These are phyloP conservation scores for Anguilla japonica DNA, from an alignment of 2,113 vertebrate genomes.

Conservation along the genomic window DNA sequence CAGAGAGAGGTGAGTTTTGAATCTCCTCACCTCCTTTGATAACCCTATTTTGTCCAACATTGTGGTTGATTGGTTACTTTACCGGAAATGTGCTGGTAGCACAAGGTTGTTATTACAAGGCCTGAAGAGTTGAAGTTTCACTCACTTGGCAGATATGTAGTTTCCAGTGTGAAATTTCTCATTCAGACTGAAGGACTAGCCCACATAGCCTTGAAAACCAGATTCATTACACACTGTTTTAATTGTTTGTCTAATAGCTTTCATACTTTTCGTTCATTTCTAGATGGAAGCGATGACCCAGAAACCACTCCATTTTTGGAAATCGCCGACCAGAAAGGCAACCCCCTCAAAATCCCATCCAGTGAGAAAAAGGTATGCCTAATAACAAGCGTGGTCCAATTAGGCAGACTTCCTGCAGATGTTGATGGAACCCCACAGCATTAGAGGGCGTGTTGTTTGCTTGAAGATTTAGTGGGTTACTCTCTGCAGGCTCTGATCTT, in stretches of 20 bases:
- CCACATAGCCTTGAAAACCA: neutral
- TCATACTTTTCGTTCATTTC: conserved; percentile 13
- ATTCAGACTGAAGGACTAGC: neutral
- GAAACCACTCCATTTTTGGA: conserved; percentile 81
- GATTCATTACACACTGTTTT: neutral
- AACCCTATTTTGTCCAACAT: neutral
- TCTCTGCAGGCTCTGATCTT: conserved; percentile 83
- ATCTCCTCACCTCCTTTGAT: neutral
- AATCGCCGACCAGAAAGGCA: conserved; percentile 93
- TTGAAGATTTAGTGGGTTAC: conserved; percentile 19
- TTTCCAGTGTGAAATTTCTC: neutral
- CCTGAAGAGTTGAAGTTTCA: neutral
- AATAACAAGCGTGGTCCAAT: neutral
- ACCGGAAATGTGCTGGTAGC: too few relatives aligned
- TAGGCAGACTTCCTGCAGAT: neutral
- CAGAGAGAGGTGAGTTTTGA: conserved; percentile 76
- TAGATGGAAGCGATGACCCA: conserved; percentile 82
- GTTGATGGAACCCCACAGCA: neutral
- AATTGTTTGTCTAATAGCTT: neutral
- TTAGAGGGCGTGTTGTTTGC: neutral
- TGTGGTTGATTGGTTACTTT: neutral
- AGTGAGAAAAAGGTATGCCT: conserved; percentile 78
- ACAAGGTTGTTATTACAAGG: too few relatives aligned
- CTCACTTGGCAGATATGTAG: neutral
- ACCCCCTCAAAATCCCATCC: conserved; percentile 81